Percentiles rank a stretch among this genome's conserved stretches.
Evolutionary conservation across 2,113 vertebrate species (phyloP).

Genomic region (Drymodes brunneopygia): DNA sequence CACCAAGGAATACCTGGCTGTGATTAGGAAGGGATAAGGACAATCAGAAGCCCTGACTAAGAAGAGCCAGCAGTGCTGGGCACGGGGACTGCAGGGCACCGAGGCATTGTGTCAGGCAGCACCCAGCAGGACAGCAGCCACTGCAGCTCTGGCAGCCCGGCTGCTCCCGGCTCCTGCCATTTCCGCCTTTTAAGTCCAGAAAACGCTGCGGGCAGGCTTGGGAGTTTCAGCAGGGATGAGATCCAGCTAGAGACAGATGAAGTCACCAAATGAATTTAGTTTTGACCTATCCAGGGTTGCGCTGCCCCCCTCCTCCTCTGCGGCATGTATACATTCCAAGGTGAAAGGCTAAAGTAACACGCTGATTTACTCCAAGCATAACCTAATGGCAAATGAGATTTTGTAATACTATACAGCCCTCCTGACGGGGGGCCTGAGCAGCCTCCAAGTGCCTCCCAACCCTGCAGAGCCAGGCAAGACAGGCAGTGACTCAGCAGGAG

Average conservation of each 20-base stretch:
- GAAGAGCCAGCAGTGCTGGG: accelerated
- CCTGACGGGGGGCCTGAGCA: not conserved
- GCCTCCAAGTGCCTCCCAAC: not conserved
- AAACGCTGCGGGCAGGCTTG: not conserved
- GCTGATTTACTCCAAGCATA: not conserved
- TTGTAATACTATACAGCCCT: not conserved
- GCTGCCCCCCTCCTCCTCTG: not conserved
- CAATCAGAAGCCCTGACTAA: not conserved
- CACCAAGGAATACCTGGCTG: not conserved
- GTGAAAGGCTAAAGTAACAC: constrained; percentile 22
- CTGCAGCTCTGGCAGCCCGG: not conserved
- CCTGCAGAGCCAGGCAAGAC: not conserved
- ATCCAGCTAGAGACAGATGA: constrained; percentile 22
- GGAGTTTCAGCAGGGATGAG: not conserved
- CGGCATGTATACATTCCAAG: not conserved
- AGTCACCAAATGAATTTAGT: constrained; percentile 50
- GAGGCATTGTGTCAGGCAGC: not conserved
- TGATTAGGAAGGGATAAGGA: not conserved
- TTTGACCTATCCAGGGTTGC: not conserved
- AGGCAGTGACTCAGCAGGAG: constrained; percentile 26
- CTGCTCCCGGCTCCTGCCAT: not conserved
- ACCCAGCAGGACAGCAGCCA: not conserved
- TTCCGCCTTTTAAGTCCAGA: constrained; percentile 30
- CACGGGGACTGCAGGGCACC: not conserved
- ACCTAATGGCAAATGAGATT: not conserved